Evolutionary conservation across 64 coral and sea anemone genomes (phyloP).

Genomic region (Pocillopora damicornis): DNA sequence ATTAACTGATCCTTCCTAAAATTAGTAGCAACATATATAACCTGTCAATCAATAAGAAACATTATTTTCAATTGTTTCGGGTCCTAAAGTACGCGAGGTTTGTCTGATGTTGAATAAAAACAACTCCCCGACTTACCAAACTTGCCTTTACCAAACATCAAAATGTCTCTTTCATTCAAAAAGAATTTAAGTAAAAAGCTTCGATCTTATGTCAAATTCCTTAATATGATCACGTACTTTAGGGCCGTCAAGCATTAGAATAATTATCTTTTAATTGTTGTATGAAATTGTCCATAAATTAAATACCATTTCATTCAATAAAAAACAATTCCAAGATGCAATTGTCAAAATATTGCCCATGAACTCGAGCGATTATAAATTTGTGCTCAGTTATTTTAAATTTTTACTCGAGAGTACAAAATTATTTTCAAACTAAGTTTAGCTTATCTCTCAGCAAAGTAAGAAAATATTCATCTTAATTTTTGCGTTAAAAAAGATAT

Average conservation of each 20-base stretch:
- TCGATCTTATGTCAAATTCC: no score
- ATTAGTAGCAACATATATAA: neutral
- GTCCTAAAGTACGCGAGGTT: no score
- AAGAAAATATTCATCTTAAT: neutral
- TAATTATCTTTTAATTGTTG: neutral
- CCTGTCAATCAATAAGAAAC: neutral
- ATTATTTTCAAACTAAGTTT: neutral
- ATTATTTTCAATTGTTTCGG: no score
- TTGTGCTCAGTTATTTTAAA: neutral
- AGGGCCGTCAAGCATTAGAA: neutral
- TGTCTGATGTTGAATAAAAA: no score
- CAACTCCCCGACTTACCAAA: no score
- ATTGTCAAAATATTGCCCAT: neutral
- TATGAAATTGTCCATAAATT: neutral
- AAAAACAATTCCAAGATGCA: neutral
- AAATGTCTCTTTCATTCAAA: no score
- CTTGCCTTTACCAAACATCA: no score
- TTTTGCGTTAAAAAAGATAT: neutral
- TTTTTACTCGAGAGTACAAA: neutral
- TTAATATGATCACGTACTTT: neutral
- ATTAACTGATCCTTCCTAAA: no score
- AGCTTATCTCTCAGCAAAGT: neutral
- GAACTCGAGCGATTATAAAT: neutral
- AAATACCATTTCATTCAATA: neutral
- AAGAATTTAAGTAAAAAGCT: no score